phyloP scores from a whole-genome alignment of 2,888 invertebrate species.

The Xylocampa areola region DNA sequence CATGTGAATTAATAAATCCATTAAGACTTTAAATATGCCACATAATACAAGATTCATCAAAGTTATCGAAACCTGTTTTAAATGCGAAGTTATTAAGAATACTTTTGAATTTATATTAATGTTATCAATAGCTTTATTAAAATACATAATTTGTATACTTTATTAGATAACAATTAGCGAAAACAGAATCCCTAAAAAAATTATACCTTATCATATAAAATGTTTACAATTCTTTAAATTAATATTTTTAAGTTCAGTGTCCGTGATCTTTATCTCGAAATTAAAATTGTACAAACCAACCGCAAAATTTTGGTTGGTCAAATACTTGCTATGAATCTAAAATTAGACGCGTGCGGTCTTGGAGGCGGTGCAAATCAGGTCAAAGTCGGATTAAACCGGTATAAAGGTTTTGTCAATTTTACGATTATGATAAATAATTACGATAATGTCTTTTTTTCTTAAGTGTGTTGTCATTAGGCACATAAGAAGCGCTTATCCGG shows the following conservation, averaged over 20 bases:
- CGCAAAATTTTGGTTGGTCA: conserved; percentile 8
- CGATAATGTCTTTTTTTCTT: conserved; percentile 20
- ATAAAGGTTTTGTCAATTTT: conserved; percentile 23
- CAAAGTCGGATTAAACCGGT: conserved; percentile 41
- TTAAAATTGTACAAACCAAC: conserved; percentile 16
- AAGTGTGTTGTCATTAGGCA: neutral
- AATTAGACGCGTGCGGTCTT: conserved; percentile 29
- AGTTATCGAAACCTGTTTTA: conserved; percentile 1
- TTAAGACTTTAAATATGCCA: neutral
- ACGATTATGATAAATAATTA: conserved; percentile 12
- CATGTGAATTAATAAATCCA: conserved; percentile 15
- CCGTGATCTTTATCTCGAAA: conserved; percentile 1
- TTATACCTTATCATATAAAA: no score
- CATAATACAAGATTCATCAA: neutral
- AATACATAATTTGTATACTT: no score
- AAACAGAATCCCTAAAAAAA: no score
- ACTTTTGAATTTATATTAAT: neutral
- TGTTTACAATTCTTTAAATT: no score
- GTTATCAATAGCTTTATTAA: neutral
- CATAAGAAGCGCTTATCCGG: neutral
- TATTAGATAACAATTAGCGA: no score
- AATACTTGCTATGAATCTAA: conserved; percentile 19
- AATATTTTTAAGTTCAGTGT: no score
- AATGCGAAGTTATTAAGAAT: neutral
- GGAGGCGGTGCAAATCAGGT: conserved; percentile 40